Evolutionary conservation across 2,888 invertebrate species (phyloP).

Genomic region (Rhagonycha lutea): DNA sequence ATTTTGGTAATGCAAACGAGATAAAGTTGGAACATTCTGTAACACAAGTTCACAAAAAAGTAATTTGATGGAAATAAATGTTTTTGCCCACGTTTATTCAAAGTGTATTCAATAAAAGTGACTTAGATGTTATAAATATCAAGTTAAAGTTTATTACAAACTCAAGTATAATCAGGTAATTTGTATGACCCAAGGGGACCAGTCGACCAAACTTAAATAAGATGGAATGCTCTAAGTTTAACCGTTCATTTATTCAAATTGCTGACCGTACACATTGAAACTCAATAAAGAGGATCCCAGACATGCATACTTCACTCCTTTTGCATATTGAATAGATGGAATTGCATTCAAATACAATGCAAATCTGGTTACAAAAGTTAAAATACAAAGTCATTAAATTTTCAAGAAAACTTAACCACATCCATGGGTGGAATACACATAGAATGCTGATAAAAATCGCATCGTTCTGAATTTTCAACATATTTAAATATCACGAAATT

Average conservation of each 20-base stretch:
- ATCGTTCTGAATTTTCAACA: neutral
- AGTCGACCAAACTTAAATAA: conserved; percentile 45
- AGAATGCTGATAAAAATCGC: neutral
- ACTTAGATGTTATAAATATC: conserved; percentile 32
- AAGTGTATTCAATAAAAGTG: conserved; percentile 31
- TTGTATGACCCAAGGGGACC: conserved; percentile 44
- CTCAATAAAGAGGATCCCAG: conserved; percentile 44
- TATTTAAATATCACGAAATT: neutral
- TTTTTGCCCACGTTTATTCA: neutral
- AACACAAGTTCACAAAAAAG: neutral
- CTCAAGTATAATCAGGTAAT: conserved; percentile 44
- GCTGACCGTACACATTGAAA: conserved; percentile 46
- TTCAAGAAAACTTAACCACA: neutral
- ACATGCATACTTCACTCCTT: conserved; percentile 42
- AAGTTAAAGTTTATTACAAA: conserved; percentile 34
- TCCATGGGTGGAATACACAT: neutral
- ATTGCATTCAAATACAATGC: conserved; percentile 15
- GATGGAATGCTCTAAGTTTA: conserved; percentile 44
- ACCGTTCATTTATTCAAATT: conserved; percentile 47
- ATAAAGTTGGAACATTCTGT: too few species aligned
- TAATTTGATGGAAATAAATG: neutral
- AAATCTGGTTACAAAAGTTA: conserved; percentile 12
- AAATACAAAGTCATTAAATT: neutral
- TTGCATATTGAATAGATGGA: conserved; percentile 40
- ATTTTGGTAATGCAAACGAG: neutral